Conservation (phyloP, 1,140 invertebrate genomes). For the Eumeta japonica region DNA sequence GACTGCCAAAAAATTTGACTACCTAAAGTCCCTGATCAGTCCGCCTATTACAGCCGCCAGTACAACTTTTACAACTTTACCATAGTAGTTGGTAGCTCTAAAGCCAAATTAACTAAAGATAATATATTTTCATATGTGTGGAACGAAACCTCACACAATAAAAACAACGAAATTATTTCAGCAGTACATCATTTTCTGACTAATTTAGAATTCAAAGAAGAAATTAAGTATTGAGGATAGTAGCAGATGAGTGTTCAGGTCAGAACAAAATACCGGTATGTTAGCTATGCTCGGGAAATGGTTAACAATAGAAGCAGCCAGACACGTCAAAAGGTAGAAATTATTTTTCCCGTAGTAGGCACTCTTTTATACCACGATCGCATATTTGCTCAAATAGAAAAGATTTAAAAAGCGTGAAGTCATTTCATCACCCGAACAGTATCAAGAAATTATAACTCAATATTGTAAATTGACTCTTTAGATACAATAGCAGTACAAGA, state of each 20-base stretch:
- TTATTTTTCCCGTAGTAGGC: constrained; percentile 18
- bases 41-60: constrained; percentile 30
- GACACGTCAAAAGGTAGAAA: constrained; percentile 5
- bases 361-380: constrained; percentile 24
- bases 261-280: constrained; percentile 23
- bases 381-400: constrained; percentile 20
- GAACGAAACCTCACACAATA: constrained; percentile 22
- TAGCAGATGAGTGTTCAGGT: constrained; percentile 16
- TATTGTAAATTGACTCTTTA: background rate
- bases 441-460: background rate
- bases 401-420: constrained; percentile 3
- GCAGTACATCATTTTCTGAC: constrained; percentile 20
- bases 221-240: constrained; percentile 15
- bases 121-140: constrained; percentile 26
- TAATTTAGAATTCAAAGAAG: constrained; percentile 11
- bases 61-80: constrained; percentile 36
- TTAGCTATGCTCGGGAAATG: constrained; percentile 13
- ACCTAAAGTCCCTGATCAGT: constrained; percentile 29
- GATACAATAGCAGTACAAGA: background rate
- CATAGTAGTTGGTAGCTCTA: constrained; percentile 25
- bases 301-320: constrained; percentile 10
- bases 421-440: background rate
- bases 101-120: constrained; percentile 14
- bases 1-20: constrained; percentile 42
- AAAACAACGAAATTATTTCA: constrained; percentile 27